phyloP scores from a whole-genome alignment of 1,140 invertebrate species.

The Brachionus sp. region DNA sequence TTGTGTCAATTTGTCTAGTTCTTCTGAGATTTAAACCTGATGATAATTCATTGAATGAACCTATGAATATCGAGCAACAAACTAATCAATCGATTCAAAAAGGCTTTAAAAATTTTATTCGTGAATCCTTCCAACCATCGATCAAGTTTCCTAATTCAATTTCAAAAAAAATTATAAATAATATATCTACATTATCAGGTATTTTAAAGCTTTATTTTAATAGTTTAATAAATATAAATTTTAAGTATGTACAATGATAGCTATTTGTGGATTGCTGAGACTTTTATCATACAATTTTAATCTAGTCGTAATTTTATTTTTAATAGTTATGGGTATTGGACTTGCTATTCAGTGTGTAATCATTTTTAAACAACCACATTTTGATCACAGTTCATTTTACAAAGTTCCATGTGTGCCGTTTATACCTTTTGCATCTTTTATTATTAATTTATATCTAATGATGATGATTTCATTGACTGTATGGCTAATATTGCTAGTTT shows the following conservation, averaged over 20 bases:
- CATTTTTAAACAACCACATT: slow-evolving; percentile 53
- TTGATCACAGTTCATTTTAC: slow-evolving; percentile 51
- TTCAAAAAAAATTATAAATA: not conserved
- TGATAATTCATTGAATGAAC: not conserved
- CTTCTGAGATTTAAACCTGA: slow-evolving; percentile 75
- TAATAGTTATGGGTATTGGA: slow-evolving; percentile 45
- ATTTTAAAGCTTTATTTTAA: not conserved
- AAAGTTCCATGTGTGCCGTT: slow-evolving; percentile 55
- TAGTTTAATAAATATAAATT: not conserved
- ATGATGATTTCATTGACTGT: slow-evolving; percentile 51
- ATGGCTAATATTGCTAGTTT: slow-evolving; percentile 56
- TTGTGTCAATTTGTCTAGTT: slow-evolving; percentile 81
- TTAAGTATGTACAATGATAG: not conserved
- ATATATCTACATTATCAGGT: not conserved
- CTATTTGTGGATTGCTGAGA: slow-evolving; percentile 25
- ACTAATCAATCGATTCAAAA: not conserved
- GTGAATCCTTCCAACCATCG: not conserved
- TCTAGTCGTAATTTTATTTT: not conserved
- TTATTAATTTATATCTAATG: slow-evolving; percentile 54
- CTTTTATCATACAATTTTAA: not conserved
- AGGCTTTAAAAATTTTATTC: not conserved
- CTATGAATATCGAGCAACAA: not conserved
- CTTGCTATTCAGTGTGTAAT: slow-evolving; percentile 49
- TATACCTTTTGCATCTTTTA: slow-evolving; percentile 52
- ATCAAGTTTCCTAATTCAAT: not conserved